phyloP scores from a whole-genome alignment of 1,140 invertebrate species.

The Hycleus phaleratus region DNA sequence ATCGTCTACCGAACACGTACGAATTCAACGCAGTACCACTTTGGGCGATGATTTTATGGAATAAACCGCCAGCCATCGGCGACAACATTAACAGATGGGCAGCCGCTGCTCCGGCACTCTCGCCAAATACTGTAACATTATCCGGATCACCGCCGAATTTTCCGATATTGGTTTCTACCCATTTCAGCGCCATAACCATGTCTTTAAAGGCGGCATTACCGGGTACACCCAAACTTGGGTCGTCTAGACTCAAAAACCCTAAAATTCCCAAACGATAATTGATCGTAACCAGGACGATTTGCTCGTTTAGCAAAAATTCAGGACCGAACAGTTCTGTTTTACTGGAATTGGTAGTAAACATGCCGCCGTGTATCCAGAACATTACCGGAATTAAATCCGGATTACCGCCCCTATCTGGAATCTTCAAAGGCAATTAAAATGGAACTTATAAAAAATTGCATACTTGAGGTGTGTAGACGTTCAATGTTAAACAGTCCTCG shows the following conservation, averaged over 20 bases:
- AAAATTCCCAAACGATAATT: slow-evolving; percentile 58
- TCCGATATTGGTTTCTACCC: slow-evolving; percentile 44
- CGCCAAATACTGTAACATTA: slow-evolving; percentile 42
- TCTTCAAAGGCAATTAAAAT: neutral
- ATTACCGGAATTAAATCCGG: slow-evolving; percentile 39
- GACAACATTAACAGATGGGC: slow-evolving; percentile 26
- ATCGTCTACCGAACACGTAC: neutral
- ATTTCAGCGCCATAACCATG: slow-evolving; percentile 48
- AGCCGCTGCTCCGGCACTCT: slow-evolving; percentile 43
- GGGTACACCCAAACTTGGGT: slow-evolving; percentile 38
- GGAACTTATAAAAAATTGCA: neutral
- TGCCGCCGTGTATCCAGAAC: slow-evolving; percentile 46
- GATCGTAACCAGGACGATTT: slow-evolving; percentile 59
- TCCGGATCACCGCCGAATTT: slow-evolving; percentile 32
- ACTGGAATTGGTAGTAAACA: slow-evolving; percentile 42
- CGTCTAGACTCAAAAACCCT: slow-evolving; percentile 29
- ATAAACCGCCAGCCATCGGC: slow-evolving; percentile 39
- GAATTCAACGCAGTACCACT: slow-evolving; percentile 47
- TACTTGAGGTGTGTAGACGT: slow-evolving; percentile 53
- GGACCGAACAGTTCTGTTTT: slow-evolving; percentile 46
- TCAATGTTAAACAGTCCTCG: slow-evolving; percentile 69
- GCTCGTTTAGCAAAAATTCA: slow-evolving; percentile 54
- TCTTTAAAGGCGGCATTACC: slow-evolving; percentile 58
- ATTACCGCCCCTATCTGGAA: neutral
- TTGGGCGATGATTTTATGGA: slow-evolving; percentile 51